Evolutionary conservation across 2,113 vertebrate genomes (phyloP).

Genomic region (Semicossyphus pulcher): DNA sequence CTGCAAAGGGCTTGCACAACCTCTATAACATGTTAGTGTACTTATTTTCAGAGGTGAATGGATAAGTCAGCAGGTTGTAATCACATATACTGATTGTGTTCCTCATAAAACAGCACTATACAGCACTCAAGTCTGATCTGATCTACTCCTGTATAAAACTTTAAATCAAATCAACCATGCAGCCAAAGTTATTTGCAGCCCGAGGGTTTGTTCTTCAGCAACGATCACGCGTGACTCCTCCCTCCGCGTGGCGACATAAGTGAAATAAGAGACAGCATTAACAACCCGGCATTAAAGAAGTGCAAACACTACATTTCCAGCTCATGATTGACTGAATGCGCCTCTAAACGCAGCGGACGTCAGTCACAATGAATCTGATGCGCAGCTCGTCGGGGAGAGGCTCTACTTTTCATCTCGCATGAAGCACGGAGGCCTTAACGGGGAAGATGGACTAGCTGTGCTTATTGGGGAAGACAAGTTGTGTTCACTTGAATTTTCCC

Average conservation of each 20-base stretch:
- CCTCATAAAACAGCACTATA: not conserved
- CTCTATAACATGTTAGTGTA: not conserved
- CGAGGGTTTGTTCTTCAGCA: conserved; percentile 15
- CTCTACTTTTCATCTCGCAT: conserved; percentile 40
- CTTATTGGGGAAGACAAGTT: conserved; percentile 68
- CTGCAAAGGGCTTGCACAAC: not conserved
- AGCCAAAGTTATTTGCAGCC: conserved; percentile 36
- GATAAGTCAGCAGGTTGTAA: not conserved
- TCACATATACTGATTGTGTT: not conserved
- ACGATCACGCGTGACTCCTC: conserved; percentile 25
- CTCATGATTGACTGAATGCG: conserved; percentile 42
- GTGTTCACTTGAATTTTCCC: conserved; percentile 67
- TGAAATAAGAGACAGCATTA: conserved; percentile 31
- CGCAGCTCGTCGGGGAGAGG: conserved; percentile 43
- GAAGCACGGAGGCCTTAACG: conserved; percentile 32
- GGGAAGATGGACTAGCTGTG: conserved; percentile 50
- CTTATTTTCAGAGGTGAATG: not conserved
- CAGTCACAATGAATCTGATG: conserved; percentile 56
- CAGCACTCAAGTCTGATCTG: conserved; percentile 6
- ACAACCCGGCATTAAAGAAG: conserved; percentile 16
- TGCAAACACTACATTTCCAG: conserved; percentile 6
- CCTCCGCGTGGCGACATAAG: conserved; percentile 9
- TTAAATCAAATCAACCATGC: conserved; percentile 27
- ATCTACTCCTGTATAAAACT: conserved; percentile 15
- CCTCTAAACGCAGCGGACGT: conserved; percentile 45